Conservation (phyloP, 1,140 invertebrate genomes). For the Globodera rostochiensis region DNA sequence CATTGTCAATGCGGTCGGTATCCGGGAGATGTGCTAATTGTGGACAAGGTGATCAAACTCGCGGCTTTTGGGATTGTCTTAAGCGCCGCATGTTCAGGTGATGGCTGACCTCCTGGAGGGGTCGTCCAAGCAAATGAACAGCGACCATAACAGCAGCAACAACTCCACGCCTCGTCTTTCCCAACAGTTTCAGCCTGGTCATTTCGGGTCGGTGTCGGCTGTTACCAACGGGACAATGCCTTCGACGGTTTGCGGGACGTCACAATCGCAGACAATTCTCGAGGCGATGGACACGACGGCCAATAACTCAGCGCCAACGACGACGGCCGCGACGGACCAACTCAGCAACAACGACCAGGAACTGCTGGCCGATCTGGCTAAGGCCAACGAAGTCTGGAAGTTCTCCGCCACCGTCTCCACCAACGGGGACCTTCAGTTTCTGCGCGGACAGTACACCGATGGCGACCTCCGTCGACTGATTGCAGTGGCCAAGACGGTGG, state of each 20-base stretch:
- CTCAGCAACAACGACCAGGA: conserved; percentile 32
- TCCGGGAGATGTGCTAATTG: conserved; percentile 57
- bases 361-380: conserved; percentile 28
- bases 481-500: conserved; percentile 26
- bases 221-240: conserved; percentile 20
- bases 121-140: conserved; percentile 36
- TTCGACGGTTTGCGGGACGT: background rate
- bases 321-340: background rate
- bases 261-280: conserved; percentile 10
- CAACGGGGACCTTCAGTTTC: conserved; percentile 23
- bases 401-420: conserved; percentile 14
- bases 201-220: conserved; percentile 13
- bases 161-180: conserved; percentile 28
- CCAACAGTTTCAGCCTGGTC: conserved; percentile 13
- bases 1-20: conserved; percentile 60
- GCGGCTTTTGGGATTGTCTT: background rate
- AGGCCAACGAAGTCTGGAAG: conserved; percentile 38
- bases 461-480: conserved; percentile 32
- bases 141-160: conserved; percentile 21
- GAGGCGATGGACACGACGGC: conserved; percentile 31
- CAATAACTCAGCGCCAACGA: conserved; percentile 2
- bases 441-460: conserved; percentile 29
- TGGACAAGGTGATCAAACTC: conserved; percentile 49
- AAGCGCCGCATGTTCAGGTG: conserved; percentile 11
- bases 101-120: conserved; percentile 36